phyloP scores from a whole-genome alignment of 2,797 vertebrate genomes.

The Cyprinodon diabolis region DNA sequence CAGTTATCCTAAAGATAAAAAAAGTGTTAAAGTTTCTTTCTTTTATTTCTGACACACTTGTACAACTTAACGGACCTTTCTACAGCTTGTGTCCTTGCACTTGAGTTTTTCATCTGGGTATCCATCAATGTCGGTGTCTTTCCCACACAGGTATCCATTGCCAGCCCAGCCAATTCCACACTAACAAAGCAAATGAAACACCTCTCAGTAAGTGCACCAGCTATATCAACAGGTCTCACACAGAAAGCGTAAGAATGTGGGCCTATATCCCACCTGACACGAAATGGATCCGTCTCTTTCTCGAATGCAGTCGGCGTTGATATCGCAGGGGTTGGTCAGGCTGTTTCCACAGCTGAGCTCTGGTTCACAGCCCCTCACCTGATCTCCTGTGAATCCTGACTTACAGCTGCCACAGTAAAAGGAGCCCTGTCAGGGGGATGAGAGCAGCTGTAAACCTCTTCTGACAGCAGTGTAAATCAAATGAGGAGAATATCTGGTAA shows the following conservation, averaged over 20 bases:
- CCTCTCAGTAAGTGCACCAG: constrained; percentile 14
- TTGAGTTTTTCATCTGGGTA: constrained; percentile 94
- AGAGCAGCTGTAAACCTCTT: constrained; percentile 10
- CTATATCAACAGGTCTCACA: not conserved
- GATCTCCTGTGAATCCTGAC: constrained; percentile 90
- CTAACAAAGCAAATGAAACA: constrained; percentile 71
- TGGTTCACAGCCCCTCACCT: constrained; percentile 88
- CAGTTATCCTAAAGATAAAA: constrained; percentile 89
- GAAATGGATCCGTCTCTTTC: constrained; percentile 88
- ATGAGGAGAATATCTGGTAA: not conserved
- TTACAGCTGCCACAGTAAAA: constrained; percentile 92
- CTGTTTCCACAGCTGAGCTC: constrained; percentile 89
- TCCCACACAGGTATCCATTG: constrained; percentile 94
- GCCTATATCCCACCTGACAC: constrained; percentile 83
- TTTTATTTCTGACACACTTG: not conserved
- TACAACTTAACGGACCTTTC: constrained; percentile 82
- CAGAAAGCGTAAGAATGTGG: not conserved
- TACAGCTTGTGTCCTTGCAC: constrained; percentile 88
- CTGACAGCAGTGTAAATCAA: not conserved
- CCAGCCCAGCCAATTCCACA: constrained; percentile 98
- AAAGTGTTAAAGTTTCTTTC: not conserved
- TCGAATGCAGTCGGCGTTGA: constrained; percentile 85
- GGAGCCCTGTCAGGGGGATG: constrained; percentile 85
- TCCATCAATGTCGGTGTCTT: constrained; percentile 97
- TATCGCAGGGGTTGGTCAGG: constrained; percentile 91